Evolutionary conservation across 2,888 invertebrate species (phyloP), one percentile per base, ranked within the genome.

Genomic region (Agriopis aurantiaria): DNA sequence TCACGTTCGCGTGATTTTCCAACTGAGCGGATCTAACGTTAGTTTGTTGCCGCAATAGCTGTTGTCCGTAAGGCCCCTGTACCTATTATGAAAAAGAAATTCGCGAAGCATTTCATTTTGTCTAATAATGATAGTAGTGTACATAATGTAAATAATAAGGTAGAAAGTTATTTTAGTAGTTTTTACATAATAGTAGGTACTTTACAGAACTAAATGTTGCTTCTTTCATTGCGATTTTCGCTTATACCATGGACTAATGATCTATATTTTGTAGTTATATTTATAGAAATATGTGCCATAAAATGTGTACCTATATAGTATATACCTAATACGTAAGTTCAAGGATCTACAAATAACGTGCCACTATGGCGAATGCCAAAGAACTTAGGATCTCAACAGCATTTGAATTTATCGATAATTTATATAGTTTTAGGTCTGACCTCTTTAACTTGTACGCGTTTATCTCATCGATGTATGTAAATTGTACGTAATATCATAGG

Each of bases 331-430:
- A 57, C 65, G 49, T 58, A 62, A 56, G 46, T 41, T 55, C 56
- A 64, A 64, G 51, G 55, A 61, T 67, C 55, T 56, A 48, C 14
- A 11, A n/a, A 46, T 58, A 56, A 51, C 3, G 67, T 73, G 67
- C 66, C 75, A 68, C 67, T 43, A 41, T 51, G 59, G 61, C n/a
- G 10, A 64, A 69, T 65, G 73, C 73, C 76, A 76, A 76, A 74
- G 65, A 74, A 70, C 55, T 52, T 73, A 74, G 77, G 77, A 77
- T 77, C 77, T 76, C 76, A 74, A 66, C 68, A 75, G 77, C 75
- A 76, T 77, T 77, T 76, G 23, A 49, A 66, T 59, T 49, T 67
- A 57, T 56, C 23, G n/a, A 60, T 69, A 67, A 49, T 14, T 60
- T 43, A 43, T 52, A 14, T 66, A 65, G 52, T 64, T 60, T 61